These are phyloP conservation scores for Stictocephala bisonia DNA, from an alignment of 2,888 invertebrate species.

Conservation along the genomic window DNA sequence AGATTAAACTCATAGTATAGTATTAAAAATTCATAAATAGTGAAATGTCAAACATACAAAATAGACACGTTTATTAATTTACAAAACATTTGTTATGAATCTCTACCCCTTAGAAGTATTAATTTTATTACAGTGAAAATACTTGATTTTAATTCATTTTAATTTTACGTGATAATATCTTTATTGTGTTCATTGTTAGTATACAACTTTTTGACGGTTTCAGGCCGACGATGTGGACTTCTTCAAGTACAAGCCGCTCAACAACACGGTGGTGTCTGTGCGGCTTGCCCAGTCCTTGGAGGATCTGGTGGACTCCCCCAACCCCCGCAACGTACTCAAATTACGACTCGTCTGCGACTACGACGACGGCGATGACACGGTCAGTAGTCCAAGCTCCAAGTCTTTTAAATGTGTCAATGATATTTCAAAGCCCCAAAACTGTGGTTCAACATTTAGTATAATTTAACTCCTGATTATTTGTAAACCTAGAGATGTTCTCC, in stretches of 20 bases:
- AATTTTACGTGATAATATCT: too few species aligned
- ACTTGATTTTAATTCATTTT: too few species aligned
- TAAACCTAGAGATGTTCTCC: background rate
- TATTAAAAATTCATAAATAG: too few species aligned
- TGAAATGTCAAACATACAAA: too few species aligned
- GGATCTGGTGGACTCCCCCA: constrained; percentile 82
- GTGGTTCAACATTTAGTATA: background rate
- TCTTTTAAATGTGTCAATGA: background rate
- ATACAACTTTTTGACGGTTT: too few species aligned
- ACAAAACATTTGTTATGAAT: too few species aligned
- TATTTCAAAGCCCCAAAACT: too few species aligned
- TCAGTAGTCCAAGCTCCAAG: constrained; percentile 64
- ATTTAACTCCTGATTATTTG: background rate
- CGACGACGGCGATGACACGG: constrained; percentile 74
- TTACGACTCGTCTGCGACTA: constrained; percentile 83
- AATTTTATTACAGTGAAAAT: too few species aligned
- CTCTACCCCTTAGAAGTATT: too few species aligned
- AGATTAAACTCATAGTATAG: too few species aligned
- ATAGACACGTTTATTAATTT: too few species aligned
- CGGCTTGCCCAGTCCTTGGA: constrained; percentile 82
- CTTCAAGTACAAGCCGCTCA: constrained; percentile 79
- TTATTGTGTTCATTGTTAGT: too few species aligned
- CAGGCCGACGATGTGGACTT: constrained; percentile 77
- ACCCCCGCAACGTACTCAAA: constrained; percentile 84
- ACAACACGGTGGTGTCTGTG: constrained; percentile 81